phyloP scores from a whole-genome alignment of 2,113 vertebrate genomes.

The Shinisaurus crocodilurus region DNA sequence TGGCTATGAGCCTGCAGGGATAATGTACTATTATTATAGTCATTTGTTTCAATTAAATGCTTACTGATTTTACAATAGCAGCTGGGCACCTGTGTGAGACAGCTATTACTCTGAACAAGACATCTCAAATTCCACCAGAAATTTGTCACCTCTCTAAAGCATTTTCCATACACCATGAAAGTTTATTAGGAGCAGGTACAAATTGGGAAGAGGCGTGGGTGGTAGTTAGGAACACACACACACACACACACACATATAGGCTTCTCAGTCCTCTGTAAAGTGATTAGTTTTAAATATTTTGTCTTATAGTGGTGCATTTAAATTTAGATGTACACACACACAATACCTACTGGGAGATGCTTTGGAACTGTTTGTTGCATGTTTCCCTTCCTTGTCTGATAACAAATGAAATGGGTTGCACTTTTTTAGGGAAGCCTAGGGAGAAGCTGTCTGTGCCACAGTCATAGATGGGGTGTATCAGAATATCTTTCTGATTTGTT shows the following conservation, averaged over 20 bases:
- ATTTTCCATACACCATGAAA: slow-evolving; percentile 77
- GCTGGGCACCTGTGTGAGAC: slow-evolving; percentile 95
- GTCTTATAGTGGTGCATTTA: slow-evolving; percentile 48
- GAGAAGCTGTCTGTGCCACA: slow-evolving; percentile 13
- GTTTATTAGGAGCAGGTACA: slow-evolving; percentile 79
- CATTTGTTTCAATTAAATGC: slow-evolving; percentile 99
- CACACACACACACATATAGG: slow-evolving; percentile 44
- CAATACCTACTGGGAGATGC: slow-evolving; percentile 51
- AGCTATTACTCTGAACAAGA: slow-evolving; percentile 98
- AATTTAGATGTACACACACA: slow-evolving; percentile 14
- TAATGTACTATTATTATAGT: slow-evolving; percentile 99
- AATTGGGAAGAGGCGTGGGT: slow-evolving; percentile 53
- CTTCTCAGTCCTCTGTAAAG: slow-evolving; percentile 53
- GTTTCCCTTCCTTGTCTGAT: slow-evolving; percentile 56
- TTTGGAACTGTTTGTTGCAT: slow-evolving; percentile 46
- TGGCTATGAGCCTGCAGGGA: slow-evolving; percentile 95
- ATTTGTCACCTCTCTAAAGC: slow-evolving; percentile 78
- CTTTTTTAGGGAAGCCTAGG: slow-evolving; percentile 31
- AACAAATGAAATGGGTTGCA: slow-evolving; percentile 36
- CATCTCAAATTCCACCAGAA: slow-evolving; percentile 88
- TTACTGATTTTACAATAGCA: slow-evolving; percentile 99
- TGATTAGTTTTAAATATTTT: slow-evolving; percentile 68
- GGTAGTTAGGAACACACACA: slow-evolving; percentile 65
- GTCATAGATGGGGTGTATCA: rapidly evolving
- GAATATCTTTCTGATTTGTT: slow-evolving; percentile 9